Base-by-base conservation (phyloP, 2,797 vertebrate genomes). In the Danio choprae region DNA sequence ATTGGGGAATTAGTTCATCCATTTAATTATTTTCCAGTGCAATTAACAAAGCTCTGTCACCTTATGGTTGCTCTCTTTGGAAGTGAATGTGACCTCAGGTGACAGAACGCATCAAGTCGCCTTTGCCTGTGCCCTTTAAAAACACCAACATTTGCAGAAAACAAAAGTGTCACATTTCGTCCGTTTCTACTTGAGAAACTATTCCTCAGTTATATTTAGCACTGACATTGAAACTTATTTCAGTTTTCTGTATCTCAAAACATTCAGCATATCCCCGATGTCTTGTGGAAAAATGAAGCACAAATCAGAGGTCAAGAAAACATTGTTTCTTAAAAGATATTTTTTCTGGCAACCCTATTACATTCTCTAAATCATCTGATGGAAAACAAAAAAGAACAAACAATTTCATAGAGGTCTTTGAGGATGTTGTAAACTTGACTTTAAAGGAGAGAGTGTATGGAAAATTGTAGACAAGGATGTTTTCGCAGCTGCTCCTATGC, bases 51-150 rank as follows among this genome's bases (percentile, higher is more conserved):
- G 90, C 67, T 92, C 87, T 84, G 90, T 89, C 87, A 86, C 85
- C 67, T 87, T 89, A 87, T 87, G 88, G 85, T 87, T 90, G 92
- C 89, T 91, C 92, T 84, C 77, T 86, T 73, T 43, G 77, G 80
- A 56, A 82, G 41, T 92, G 90, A 93, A 90, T 90, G 87, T 91
- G 92, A 93, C 92, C 92, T 93, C 92, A 91, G 91, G 89, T 90
- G 91, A 92, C 91, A 91, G 91, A 91, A 79, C 10, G 53, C 51
- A 70, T 81, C 75, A 84, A 43, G 43, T 43, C 69, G 72, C 41
- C 74, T 72, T 69, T 76, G 77, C 15, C 38, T 53, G 58, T 72
- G 77, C 69, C 77, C 77, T 80, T 80, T 80, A 72, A 73, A 73
- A 80, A 46, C 70, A 20, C 55, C 46, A 50, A 41, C 70, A 67